Base-by-base conservation (phyloP, 2,113 vertebrate genomes). In the Lycocorax pyrrhopterus region DNA sequence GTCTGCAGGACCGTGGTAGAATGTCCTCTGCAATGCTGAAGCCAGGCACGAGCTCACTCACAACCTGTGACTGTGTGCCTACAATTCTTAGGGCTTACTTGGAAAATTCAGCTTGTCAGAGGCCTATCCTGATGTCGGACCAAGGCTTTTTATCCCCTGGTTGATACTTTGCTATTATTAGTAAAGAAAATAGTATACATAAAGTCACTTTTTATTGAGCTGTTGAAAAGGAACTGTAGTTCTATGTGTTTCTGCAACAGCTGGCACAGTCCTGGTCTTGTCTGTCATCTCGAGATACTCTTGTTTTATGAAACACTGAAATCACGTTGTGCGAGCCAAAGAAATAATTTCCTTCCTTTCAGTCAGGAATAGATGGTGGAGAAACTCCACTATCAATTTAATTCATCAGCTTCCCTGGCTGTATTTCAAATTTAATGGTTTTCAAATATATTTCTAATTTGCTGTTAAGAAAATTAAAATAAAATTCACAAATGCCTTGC, bases 401-500 rank as follows among this genome's bases (percentile, higher is more conserved):
- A 87, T 94, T 84, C 94, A 91, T 97, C 71, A 78, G 66, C 66
- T 90, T 71, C 68, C 49, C 80, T 95, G 86, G 46, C 90, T 96
- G 60, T 95, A 91, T 96, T 97, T 96, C 92, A 90, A 79, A 88
- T 95, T 92, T 96, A 94, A 96, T 95, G 94, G 84, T 95, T 97
- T 97, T 97, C 81, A 94, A 96, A 89, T 94, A 73, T 87, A 96
- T 91, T 97, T 97, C 86, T 88, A 93, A 90, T 78, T 94, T 88
- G 13, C 77, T 81, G 27, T 77, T 91, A 87, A 93, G 66, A 94
- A 94, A 96, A 93, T 89, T 52, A 96, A 91, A 90, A 93, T 94
- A 81, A 97, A 97, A 94, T 96, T 94, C 60, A 49, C 47, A 52
- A 91, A 78, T 17, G 53, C 63, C 25, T 94, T 96, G 90, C 93